Evolutionary conservation across 2,888 invertebrate species (phyloP).

Genomic region (Girardia tigrina): DNA sequence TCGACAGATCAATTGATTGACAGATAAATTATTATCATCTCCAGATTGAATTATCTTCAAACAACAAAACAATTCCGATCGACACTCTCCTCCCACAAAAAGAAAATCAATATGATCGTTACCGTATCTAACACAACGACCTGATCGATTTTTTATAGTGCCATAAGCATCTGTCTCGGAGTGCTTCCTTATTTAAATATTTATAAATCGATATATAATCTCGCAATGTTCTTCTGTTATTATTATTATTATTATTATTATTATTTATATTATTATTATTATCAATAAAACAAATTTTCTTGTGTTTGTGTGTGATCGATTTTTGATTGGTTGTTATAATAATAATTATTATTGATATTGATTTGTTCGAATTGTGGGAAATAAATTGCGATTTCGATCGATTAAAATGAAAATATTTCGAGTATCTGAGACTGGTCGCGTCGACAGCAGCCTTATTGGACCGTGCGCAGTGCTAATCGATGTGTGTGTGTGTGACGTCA

Average conservation of each 20-base stretch:
- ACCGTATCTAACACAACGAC: too few relatives aligned
- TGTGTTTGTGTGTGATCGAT: not conserved
- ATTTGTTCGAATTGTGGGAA: not conserved
- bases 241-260: not conserved
- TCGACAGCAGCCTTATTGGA: not conserved
- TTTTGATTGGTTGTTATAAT: not conserved
- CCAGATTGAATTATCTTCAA: not conserved
- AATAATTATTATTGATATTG: not conserved
- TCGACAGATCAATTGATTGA: too few relatives aligned
- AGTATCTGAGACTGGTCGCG: not conserved
- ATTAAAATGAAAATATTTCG: not conserved
- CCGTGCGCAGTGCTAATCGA: not conserved
- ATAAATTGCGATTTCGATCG: not conserved
- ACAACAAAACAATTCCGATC: too few relatives aligned
- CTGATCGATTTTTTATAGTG: not conserved
- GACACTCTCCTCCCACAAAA: too few relatives aligned
- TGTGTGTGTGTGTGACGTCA: not conserved
- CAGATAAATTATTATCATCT: too few relatives aligned
- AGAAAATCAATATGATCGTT: too few relatives aligned
- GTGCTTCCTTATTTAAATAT: not conserved
- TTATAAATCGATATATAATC: not conserved
- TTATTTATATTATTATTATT: not conserved
- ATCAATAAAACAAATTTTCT: not conserved
- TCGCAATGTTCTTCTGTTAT: not conserved
- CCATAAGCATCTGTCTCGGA: constrained; percentile 19